Evolutionary conservation across 2,797 vertebrate genomes (phyloP).

Genomic region (Enteromius radiatus): DNA sequence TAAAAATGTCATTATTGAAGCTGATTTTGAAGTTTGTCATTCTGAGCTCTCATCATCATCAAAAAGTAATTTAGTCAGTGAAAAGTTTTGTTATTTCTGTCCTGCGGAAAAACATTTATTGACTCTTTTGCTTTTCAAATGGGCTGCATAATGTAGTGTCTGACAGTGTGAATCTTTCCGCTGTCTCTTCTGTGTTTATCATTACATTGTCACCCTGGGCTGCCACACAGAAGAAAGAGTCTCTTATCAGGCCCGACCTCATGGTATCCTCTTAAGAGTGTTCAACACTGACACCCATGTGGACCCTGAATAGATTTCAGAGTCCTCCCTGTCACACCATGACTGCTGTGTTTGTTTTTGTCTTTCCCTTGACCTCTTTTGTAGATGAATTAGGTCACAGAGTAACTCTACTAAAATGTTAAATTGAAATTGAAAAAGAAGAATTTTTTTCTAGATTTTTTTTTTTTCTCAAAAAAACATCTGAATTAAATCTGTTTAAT

Average conservation of each 20-base stretch:
- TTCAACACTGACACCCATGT: constrained; percentile 60
- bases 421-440: not conserved
- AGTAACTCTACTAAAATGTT: not conserved
- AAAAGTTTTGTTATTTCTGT: not conserved
- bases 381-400: not conserved
- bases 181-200: constrained; percentile 24
- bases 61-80: not conserved
- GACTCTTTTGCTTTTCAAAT: constrained; percentile 7
- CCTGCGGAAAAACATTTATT: not conserved
- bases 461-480: not conserved
- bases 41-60: not conserved
- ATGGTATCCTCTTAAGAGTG: constrained; percentile 48
- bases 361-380: not conserved
- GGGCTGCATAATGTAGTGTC: not conserved
- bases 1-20: not conserved
- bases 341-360: constrained; percentile 4
- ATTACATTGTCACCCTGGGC: constrained; percentile 39
- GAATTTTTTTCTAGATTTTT: not conserved
- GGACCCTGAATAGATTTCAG: constrained; percentile 38
- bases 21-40: not conserved
- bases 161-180: not conserved
- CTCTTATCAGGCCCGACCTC: constrained; percentile 69
- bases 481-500: constrained; percentile 59
- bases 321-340: not conserved
- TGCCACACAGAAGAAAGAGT: constrained; percentile 60